Conservation (phyloP, 2,113 vertebrate species). For the Cyanistes caeruleus region DNA sequence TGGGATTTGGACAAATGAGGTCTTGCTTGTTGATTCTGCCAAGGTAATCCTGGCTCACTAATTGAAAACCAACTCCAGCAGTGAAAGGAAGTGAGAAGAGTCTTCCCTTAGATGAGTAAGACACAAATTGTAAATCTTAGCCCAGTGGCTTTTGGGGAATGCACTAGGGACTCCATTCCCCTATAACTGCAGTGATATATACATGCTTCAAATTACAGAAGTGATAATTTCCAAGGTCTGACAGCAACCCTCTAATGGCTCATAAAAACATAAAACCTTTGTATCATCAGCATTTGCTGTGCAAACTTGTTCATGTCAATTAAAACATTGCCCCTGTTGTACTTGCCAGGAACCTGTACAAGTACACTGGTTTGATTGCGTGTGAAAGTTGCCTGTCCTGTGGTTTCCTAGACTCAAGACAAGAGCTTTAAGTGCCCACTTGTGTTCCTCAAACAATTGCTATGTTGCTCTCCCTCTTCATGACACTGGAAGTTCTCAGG, state of each 20-base stretch:
- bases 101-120: constrained; percentile 29
- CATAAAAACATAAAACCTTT: background rate
- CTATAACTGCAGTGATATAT: background rate
- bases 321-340: background rate
- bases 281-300: background rate
- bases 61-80: background rate
- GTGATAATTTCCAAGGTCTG: background rate
- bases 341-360: background rate
- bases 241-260: background rate
- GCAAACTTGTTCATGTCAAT: background rate
- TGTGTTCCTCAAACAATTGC: background rate
- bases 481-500: background rate
- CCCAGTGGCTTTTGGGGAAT: background rate
- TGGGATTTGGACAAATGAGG: constrained; percentile 23
- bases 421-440: background rate
- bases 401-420: background rate
- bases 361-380: background rate
- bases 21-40: constrained; percentile 34
- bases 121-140: background rate
- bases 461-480: background rate
- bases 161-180: background rate
- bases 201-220: background rate
- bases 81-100: constrained; percentile 17
- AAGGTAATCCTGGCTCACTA: constrained; percentile 32
- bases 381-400: background rate